Evolutionary conservation across 2,797 vertebrate genomes (phyloP).

Genomic region (Kryptopterus vitreolus): DNA sequence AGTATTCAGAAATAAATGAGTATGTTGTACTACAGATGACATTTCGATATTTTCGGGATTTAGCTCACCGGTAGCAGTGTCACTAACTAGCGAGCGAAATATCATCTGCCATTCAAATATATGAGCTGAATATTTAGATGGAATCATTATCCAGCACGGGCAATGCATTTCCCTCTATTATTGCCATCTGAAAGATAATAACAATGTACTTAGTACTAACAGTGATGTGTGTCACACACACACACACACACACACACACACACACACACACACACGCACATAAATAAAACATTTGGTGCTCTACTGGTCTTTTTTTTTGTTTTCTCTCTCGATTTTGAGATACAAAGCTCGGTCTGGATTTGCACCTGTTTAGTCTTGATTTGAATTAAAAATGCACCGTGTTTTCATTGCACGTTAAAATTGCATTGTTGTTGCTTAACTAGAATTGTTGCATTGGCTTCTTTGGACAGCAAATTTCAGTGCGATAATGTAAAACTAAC

Average conservation of each 20-base stretch:
- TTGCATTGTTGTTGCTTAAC: not conserved
- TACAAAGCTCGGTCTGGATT: not conserved
- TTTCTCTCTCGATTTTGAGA: not conserved
- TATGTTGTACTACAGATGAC: slow-evolving; percentile 17
- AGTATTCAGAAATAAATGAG: not conserved
- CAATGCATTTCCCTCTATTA: not conserved
- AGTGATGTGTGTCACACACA: not conserved
- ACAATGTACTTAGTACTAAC: not conserved
- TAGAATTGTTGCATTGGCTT: not conserved
- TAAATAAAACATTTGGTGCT: not conserved
- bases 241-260: not conserved
- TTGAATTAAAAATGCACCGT: not conserved
- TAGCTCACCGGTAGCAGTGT: not conserved
- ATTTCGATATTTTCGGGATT: not conserved
- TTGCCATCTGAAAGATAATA: not conserved
- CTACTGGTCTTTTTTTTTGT: not conserved
- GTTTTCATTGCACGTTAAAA: not conserved
- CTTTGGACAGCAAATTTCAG: not conserved
- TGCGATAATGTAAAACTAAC: not conserved
- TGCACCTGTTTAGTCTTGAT: not conserved
- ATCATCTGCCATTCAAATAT: slow-evolving; percentile 12
- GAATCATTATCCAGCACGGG: not conserved
- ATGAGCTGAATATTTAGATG: slow-evolving; percentile 7
- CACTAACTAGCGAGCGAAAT: slow-evolving; percentile 1
- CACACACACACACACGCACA: too few species aligned